Conservation (phyloP, 2,888 invertebrate genomes). For the Peribatodes rhomboidaria region DNA sequence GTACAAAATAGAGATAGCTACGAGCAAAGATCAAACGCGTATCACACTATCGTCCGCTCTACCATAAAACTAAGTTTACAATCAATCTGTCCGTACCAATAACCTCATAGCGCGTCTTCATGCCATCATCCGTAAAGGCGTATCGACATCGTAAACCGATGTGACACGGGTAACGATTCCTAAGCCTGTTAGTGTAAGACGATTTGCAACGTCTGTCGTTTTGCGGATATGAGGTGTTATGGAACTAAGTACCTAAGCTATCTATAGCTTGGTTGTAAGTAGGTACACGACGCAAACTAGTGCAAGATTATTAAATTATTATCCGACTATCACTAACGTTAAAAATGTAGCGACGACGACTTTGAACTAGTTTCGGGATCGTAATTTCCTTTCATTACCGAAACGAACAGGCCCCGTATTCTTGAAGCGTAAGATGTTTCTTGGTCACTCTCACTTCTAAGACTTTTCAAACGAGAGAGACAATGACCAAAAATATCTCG, state of each 20-base stretch:
- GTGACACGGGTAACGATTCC: constrained; percentile 33
- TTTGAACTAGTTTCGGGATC: too few species aligned
- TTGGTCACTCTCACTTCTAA: too few species aligned
- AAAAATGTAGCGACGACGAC: too few species aligned
- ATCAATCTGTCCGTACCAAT: constrained; percentile 11
- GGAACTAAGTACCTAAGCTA: constrained; percentile 3
- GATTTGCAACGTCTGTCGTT: constrained; percentile 33
- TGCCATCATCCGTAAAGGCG: not conserved
- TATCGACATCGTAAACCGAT: constrained; percentile 36
- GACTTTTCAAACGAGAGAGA: too few species aligned
- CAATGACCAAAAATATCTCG: too few species aligned
- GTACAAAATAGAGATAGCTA: not conserved
- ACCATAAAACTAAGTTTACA: constrained; percentile 16
- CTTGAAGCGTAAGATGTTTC: too few species aligned
- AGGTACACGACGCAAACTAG: too few species aligned
- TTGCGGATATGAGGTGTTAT: constrained; percentile 21
- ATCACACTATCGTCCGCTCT: not conserved
- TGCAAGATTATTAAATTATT: too few species aligned
- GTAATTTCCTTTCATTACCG: too few species aligned
- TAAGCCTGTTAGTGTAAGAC: constrained; percentile 39
- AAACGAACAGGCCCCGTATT: too few species aligned
- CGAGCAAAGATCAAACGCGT: not conserved
- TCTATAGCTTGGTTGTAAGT: too few species aligned
- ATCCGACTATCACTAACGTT: too few species aligned
- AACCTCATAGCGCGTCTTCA: constrained; percentile 4